phyloP scores from a whole-genome alignment of 2,113 vertebrate species.

The Otolemur garnettii region DNA sequence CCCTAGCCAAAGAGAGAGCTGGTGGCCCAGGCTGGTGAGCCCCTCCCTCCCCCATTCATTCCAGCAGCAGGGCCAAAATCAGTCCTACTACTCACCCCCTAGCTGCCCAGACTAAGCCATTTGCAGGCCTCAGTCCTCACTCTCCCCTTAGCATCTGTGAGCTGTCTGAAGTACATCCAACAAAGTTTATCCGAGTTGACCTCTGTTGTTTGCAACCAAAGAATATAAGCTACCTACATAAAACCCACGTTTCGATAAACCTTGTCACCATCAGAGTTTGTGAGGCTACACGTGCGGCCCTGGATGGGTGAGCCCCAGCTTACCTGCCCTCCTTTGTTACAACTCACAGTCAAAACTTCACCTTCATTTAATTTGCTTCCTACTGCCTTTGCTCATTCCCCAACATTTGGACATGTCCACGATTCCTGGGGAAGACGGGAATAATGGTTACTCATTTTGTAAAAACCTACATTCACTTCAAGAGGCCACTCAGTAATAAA shows the following conservation, averaged over 20 bases:
- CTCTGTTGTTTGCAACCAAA: slow-evolving; percentile 12
- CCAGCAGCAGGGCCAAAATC: accelerated
- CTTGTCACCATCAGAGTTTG: not conserved
- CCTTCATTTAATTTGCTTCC: not conserved
- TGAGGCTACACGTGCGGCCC: not conserved
- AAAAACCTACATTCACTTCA: slow-evolving; percentile 7
- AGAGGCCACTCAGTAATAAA: not conserved
- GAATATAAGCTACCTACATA: not conserved
- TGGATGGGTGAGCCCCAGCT: not conserved
- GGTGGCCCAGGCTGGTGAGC: not conserved
- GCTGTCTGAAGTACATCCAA: not conserved
- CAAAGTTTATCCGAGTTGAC: not conserved
- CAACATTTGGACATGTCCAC: not conserved
- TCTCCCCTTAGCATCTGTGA: not conserved
- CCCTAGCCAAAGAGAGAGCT: too few species aligned
- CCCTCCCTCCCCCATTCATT: not conserved
- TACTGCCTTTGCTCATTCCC: not conserved
- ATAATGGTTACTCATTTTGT: not conserved
- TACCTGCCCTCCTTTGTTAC: not conserved
- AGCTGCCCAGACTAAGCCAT: too few species aligned
- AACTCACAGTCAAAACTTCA: not conserved
- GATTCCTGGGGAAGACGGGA: not conserved
- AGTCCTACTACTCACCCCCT: accelerated
- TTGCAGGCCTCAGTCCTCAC: not conserved
- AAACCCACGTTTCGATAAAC: not conserved